Percentiles rank a stretch among this genome's conserved stretches.
Evolutionary conservation across 2,888 invertebrate species (phyloP).

Genomic region (Agrochola circellaris): DNA sequence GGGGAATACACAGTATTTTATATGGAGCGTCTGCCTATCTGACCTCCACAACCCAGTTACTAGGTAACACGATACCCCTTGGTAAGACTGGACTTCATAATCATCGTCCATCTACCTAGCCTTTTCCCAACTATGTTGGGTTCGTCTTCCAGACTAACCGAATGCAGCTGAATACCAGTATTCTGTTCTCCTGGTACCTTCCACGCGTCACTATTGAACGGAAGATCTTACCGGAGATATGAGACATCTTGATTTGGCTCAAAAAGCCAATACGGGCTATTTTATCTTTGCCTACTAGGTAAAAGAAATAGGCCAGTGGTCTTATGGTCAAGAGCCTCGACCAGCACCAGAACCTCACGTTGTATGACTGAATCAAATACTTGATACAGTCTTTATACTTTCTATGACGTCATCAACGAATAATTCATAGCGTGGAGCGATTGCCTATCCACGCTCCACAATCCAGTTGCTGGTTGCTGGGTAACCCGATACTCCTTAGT

Average conservation of each 20-base stretch:
- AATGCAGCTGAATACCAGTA: background rate
- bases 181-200: conserved; percentile 27
- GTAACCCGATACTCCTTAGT: background rate
- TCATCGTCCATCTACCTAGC: no score
- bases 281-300: conserved; percentile 7
- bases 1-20: background rate
- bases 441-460: background rate
- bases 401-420: no score
- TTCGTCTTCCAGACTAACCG: background rate
- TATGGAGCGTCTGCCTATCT: background rate
- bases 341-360: background rate
- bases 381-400: no score
- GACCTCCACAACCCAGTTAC: background rate
- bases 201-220: conserved; percentile 16
- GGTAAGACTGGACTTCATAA: background rate
- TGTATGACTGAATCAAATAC: background rate
- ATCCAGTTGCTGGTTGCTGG: background rate
- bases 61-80: background rate
- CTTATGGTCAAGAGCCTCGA: background rate
- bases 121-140: background rate
- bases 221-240: conserved; percentile 5
- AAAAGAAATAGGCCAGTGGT: background rate
- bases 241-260: background rate
- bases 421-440: no score
- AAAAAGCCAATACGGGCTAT: background rate